Base-by-base conservation (phyloP, 2,888 invertebrate genomes). In the Nomada hirtipes region DNA sequence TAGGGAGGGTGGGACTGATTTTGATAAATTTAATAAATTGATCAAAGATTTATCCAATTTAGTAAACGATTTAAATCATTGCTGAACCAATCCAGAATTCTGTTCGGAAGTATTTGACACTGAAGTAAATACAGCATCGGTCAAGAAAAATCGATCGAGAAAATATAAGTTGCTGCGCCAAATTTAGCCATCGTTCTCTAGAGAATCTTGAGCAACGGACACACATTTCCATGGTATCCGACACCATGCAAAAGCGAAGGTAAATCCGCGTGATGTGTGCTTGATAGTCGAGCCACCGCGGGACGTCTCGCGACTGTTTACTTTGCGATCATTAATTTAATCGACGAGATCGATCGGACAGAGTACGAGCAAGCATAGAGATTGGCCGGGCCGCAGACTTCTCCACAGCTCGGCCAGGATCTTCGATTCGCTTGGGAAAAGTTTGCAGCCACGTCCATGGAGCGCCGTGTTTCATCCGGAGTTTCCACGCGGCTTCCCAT, bases 401-500 rank as follows among this genome's bases (percentile, higher is more conserved):
- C 53, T 47, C 44, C 47, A 9, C 7, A 15, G 4, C 55, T 29
- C 29, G 50, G 63, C 55, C 18, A 63, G 63, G 55, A 64, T 70
- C 65, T 60, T 65, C 57, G 20, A 67, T 26, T 68, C 47, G 11
- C 70, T 15, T n/a, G 29, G 55, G 65, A 53, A 68, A 83, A 81
- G 44, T 81, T 82, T 59, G 42, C 64, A 29, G 52, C 36, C 71
- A 65, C 69, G 61, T 74, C 65, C 42, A 64, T 18, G 23, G 63
- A 10, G 59, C 50, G 36, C 50, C 9, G 18, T 23, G 44, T 70
- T 50, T 60, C 70, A 15, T 65, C 74, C 59, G n/a, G 68, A 76
- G 75, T 75, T 77, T 72, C 72, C 76, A 36, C 73, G 69, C 55
- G 75, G 55, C 57, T 72, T 44, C 63, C 69, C 71, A 73, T 82